Percentiles rank a stretch among this genome's conserved stretches.
Evolutionary conservation across 2,888 invertebrate species (phyloP).

Genomic region (Melanargia galathea): DNA sequence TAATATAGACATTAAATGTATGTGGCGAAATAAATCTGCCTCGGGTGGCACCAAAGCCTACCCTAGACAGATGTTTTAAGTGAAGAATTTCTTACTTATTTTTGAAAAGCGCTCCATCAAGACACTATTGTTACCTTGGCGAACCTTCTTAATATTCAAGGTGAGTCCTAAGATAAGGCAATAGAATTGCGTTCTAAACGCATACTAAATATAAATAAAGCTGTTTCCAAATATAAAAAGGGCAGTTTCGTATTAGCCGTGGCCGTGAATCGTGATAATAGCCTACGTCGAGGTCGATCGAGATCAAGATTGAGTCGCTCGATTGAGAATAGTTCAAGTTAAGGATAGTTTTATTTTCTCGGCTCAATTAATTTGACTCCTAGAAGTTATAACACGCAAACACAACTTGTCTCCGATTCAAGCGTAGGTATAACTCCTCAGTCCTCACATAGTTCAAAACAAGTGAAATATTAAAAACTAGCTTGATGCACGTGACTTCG

Average conservation of each 20-base stretch:
- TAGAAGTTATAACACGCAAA: too few relatives aligned
- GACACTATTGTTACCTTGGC: not conserved
- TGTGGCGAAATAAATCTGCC: not conserved
- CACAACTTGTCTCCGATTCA: too few relatives aligned
- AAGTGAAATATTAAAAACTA: too few relatives aligned
- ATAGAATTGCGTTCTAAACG: not conserved
- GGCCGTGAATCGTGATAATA: not conserved
- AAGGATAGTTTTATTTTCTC: too few relatives aligned
- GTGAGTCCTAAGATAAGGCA: not conserved
- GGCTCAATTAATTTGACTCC: too few relatives aligned
- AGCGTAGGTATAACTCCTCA: too few relatives aligned
- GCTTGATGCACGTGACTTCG: too few relatives aligned
- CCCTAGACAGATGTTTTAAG: not conserved
- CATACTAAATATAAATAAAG: not conserved
- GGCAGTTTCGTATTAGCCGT: constrained; percentile 4
- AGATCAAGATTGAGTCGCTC: too few relatives aligned
- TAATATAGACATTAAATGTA: not conserved
- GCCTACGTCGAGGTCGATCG: not conserved
- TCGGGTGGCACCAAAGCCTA: not conserved
- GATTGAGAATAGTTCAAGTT: too few relatives aligned
- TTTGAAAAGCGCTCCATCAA: not conserved
- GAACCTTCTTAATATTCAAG: not conserved
- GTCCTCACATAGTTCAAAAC: too few relatives aligned
- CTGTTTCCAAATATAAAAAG: not conserved
- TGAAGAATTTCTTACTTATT: not conserved